A percentile compares a stretch with the other conserved stretches of the same genome.
Evolutionary conservation across 1,140 invertebrate genomes (phyloP).

Genomic region (Diploscapter pachys): DNA sequence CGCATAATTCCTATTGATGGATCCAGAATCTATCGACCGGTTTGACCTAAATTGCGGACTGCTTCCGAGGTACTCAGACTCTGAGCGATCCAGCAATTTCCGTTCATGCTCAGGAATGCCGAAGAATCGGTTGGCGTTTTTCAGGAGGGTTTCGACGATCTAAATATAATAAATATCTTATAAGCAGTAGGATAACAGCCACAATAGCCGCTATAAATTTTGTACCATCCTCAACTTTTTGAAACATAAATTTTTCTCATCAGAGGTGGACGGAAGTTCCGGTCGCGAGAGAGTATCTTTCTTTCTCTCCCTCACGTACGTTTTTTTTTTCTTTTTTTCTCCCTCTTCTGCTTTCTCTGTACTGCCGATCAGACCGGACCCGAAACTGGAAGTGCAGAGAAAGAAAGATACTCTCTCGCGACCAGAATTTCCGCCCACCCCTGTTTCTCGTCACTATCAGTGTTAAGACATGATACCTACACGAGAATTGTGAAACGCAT

Average conservation of each 20-base stretch:
- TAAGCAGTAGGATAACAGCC: background rate
- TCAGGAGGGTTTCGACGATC: constrained; percentile 27
- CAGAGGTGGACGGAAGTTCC: too few species aligned
- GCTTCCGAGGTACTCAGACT: background rate
- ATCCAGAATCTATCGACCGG: too few species aligned
- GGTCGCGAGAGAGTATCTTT: too few species aligned
- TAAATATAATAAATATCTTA: background rate
- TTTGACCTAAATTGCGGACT: background rate
- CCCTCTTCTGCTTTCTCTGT: too few species aligned
- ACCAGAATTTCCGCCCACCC: too few species aligned
- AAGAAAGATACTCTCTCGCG: too few species aligned
- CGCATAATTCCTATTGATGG: background rate
- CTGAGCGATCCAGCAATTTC: background rate
- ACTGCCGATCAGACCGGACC: too few species aligned
- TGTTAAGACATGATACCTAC: background rate
- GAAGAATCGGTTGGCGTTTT: constrained; percentile 16
- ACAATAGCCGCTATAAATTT: background rate
- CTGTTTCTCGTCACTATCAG: background rate
- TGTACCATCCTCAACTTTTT: too few species aligned
- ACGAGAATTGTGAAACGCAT: background rate
- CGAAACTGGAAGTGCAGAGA: too few species aligned
- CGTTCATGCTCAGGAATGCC: background rate
- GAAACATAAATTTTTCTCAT: too few species aligned
- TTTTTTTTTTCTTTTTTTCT: too few species aligned
- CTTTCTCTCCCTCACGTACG: too few species aligned